A percentile compares a stretch with the other conserved stretches of the same genome.
Evolutionary conservation across 2,888 invertebrate genomes (phyloP).

Genomic region (Choreutis nemorana): DNA sequence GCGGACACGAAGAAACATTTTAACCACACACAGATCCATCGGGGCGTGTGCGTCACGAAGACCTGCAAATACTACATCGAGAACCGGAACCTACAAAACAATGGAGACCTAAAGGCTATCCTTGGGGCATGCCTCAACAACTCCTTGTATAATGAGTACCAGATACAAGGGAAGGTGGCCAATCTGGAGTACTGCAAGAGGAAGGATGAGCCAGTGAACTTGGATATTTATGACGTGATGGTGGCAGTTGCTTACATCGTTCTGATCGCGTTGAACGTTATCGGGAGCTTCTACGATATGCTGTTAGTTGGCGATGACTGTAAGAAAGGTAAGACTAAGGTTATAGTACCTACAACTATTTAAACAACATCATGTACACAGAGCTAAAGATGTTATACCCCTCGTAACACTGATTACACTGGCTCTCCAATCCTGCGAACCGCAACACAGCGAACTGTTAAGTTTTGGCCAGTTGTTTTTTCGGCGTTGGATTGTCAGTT

Average conservation of each 20-base stretch:
- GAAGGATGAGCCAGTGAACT: slow-evolving; percentile 17
- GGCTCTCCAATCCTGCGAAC: too few relatives aligned
- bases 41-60: slow-evolving; percentile 38
- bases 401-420: too few relatives aligned
- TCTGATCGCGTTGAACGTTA: slow-evolving; percentile 29
- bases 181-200: slow-evolving; percentile 34
- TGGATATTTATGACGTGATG: slow-evolving; percentile 30
- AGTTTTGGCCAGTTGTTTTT: too few relatives aligned
- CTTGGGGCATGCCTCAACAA: slow-evolving; percentile 43
- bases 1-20: slow-evolving; percentile 37
- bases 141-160: slow-evolving; percentile 29
- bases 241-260: slow-evolving; percentile 32
- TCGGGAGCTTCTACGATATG: slow-evolving; percentile 39
- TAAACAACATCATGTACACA: too few relatives aligned
- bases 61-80: slow-evolving; percentile 26
- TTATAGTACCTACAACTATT: too few relatives aligned
- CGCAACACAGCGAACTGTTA: too few relatives aligned
- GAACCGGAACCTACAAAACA: slow-evolving; percentile 14
- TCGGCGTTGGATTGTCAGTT: too few relatives aligned
- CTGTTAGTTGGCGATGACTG: slow-evolving; percentile 15
- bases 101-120: slow-evolving; percentile 20
- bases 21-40: slow-evolving; percentile 46
- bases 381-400: too few relatives aligned
- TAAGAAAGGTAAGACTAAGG: slow-evolving; percentile 24
- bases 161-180: slow-evolving; percentile 27